Conservation (phyloP, 1,140 invertebrate genomes). For the Tetragnatha versicolor region DNA sequence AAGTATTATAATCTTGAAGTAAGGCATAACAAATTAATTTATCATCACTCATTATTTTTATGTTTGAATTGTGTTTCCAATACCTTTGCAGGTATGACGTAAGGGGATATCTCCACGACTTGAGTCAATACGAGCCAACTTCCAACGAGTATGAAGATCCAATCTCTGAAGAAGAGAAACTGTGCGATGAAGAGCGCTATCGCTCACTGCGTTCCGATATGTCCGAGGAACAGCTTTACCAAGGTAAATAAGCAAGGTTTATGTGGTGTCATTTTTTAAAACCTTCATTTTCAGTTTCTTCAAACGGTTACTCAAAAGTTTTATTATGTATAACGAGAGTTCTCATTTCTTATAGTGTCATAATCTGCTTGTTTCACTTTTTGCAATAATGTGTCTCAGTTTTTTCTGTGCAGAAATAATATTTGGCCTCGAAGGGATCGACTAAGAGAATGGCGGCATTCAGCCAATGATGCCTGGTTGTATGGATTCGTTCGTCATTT, state of each 20-base stretch:
- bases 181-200: constrained; percentile 91
- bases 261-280: neutral
- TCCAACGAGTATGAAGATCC: constrained; percentile 64
- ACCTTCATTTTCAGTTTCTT: too few species aligned
- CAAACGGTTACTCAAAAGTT: too few species aligned
- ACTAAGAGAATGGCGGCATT: constrained; percentile 19
- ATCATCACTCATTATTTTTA: too few species aligned
- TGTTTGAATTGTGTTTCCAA: neutral
- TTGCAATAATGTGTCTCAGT: constrained; percentile 53
- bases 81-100: constrained; percentile 91
- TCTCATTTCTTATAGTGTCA: neutral
- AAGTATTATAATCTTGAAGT: too few species aligned
- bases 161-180: constrained; percentile 82
- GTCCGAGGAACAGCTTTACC: constrained; percentile 82
- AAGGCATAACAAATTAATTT: too few species aligned
- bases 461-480: constrained; percentile 26
- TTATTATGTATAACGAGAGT: neutral
- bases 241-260: constrained; percentile 65
- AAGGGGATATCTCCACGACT: constrained; percentile 83
- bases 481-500: constrained; percentile 12
- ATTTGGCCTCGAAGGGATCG: constrained; percentile 21
- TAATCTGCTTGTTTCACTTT: constrained; percentile 4
- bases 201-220: constrained; percentile 85
- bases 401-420: constrained; percentile 40
- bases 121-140: constrained; percentile 73